Percentiles rank a stretch among this genome's conserved stretches.
phyloP scores from a whole-genome alignment of 1,140 invertebrate genomes.

The Pinna nobilis region DNA sequence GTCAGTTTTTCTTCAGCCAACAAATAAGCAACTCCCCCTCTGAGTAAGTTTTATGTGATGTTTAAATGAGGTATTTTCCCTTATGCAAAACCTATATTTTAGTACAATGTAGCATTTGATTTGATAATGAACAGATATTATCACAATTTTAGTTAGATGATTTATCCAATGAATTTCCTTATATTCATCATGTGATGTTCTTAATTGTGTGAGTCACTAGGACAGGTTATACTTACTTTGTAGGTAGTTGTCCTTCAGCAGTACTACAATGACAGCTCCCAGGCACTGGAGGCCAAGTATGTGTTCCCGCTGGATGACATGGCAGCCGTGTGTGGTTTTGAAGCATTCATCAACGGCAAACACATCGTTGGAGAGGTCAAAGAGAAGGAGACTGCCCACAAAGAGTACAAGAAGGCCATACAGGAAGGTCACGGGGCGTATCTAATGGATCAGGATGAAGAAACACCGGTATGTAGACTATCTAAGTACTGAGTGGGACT shows the following conservation, averaged over 20 bases:
- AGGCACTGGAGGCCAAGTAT: conserved; percentile 74
- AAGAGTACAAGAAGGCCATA: conserved; percentile 75
- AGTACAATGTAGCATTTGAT: too few species aligned
- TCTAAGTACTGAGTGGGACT: neutral
- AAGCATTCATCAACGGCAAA: conserved; percentile 75
- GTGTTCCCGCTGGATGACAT: conserved; percentile 74
- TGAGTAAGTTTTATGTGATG: too few species aligned
- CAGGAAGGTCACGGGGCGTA: conserved; percentile 76
- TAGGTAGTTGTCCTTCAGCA: conserved; percentile 72
- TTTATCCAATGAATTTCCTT: too few species aligned
- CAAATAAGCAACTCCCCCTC: too few species aligned
- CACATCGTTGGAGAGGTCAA: conserved; percentile 76
- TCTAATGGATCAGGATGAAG: conserved; percentile 75
- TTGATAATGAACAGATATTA: too few species aligned
- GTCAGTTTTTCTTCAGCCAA: too few species aligned
- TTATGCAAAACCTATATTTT: too few species aligned
- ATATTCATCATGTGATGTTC: too few species aligned
- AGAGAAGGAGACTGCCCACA: conserved; percentile 75
- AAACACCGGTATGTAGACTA: conserved; percentile 67
- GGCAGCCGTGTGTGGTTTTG: conserved; percentile 75
- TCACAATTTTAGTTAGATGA: too few species aligned
- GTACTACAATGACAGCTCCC: conserved; percentile 64
- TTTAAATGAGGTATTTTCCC: too few species aligned
- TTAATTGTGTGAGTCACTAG: neutral
- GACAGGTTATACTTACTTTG: neutral